These are phyloP conservation scores for Chaetura pelagica DNA, from an alignment of 2,113 vertebrate genomes.

Conservation along the genomic window DNA sequence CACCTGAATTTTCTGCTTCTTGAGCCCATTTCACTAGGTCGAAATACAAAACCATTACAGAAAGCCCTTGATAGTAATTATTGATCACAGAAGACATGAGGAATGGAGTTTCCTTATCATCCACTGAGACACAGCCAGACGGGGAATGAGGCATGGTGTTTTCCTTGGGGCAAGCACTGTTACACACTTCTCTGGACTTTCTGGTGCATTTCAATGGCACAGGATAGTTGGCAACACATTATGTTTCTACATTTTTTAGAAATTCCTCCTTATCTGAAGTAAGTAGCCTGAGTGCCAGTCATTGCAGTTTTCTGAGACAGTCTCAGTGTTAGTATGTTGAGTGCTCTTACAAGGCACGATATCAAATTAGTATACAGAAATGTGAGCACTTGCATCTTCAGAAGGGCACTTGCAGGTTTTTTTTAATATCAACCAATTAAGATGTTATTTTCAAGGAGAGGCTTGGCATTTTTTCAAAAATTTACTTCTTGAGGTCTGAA, in stretches of 20 bases:
- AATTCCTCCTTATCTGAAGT: background rate
- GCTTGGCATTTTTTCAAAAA: constrained; percentile 74
- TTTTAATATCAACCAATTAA: constrained; percentile 74
- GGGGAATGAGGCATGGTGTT: background rate
- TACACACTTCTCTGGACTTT: background rate
- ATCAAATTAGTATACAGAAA: constrained; percentile 60
- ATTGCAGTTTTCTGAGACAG: background rate
- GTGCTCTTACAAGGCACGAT: constrained; percentile 49
- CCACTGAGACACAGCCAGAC: background rate
- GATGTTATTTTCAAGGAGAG: constrained; percentile 72
- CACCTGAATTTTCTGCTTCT: background rate
- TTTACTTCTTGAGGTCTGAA: constrained; percentile 51
- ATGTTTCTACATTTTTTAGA: background rate
- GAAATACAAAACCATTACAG: background rate
- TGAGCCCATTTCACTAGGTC: background rate
- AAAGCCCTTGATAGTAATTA: background rate
- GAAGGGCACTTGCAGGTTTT: constrained; percentile 64
- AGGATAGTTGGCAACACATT: background rate
- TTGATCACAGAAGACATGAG: background rate
- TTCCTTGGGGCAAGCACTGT: background rate
- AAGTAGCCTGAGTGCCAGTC: background rate
- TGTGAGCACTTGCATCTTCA: constrained; percentile 45
- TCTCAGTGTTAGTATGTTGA: background rate
- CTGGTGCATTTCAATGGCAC: background rate
- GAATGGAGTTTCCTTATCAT: background rate